Percentiles rank a stretch among this genome's conserved stretches.
Conservation (phyloP, 2,797 vertebrate genomes). For the Sebastes vulpes region DNA sequence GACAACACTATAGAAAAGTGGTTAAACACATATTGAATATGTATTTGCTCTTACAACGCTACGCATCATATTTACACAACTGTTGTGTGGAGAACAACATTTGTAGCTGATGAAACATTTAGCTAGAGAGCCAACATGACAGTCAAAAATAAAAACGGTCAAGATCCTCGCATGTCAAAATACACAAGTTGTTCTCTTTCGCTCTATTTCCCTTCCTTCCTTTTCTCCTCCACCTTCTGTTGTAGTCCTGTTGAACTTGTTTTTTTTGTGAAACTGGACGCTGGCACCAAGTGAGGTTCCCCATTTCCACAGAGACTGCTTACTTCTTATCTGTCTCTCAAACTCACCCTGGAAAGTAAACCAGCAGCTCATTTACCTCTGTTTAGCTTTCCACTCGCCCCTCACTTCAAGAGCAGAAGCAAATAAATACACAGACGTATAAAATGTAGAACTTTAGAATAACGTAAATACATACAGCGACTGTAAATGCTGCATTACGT, state of each 20-base stretch:
- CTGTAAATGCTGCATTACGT: constrained; percentile 18
- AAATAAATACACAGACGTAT: constrained; percentile 64
- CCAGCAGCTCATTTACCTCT: constrained; percentile 85
- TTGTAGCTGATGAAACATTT: not conserved
- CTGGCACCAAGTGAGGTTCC: constrained; percentile 46
- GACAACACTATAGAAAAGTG: not conserved
- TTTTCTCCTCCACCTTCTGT: constrained; percentile 50
- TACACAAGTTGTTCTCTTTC: not conserved
- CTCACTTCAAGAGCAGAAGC: constrained; percentile 51
- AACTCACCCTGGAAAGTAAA: constrained; percentile 37
- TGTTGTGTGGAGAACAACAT: not conserved
- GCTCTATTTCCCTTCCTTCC: not conserved
- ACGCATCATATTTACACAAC: not conserved
- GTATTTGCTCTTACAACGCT: not conserved
- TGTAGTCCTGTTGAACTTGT: constrained; percentile 91
- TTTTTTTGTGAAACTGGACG: constrained; percentile 88
- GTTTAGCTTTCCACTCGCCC: constrained; percentile 68
- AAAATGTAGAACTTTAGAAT: constrained; percentile 65
- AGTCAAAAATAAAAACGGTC: not conserved
- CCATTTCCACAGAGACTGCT: constrained; percentile 86
- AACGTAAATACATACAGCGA: constrained; percentile 58
- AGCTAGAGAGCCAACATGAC: not conserved
- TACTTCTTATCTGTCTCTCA: constrained; percentile 91
- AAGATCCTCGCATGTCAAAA: not conserved
- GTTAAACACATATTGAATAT: not conserved